These are phyloP conservation scores for Neomonachus schauinslandi DNA, from an alignment of 2,113 vertebrate species.

Conservation along the genomic window DNA sequence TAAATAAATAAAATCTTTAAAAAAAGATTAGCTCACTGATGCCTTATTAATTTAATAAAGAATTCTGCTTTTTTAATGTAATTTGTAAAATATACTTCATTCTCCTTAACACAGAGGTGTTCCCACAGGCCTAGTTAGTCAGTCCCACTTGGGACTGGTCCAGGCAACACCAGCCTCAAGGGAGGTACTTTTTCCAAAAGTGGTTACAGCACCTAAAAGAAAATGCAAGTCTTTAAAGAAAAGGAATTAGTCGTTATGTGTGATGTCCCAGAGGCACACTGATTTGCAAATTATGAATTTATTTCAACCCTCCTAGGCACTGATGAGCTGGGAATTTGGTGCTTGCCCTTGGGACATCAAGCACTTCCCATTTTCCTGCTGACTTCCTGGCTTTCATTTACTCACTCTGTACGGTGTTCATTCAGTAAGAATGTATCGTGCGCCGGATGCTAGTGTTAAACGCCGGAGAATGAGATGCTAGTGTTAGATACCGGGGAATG, in stretches of 20 bases:
- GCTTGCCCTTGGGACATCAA: neutral
- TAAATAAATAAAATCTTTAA: too few relatives aligned
- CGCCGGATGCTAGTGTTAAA: too few relatives aligned
- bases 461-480: too few relatives aligned
- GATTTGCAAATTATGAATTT: neutral
- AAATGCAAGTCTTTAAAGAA: neutral
- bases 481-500: too few relatives aligned
- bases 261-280: neutral
- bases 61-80: neutral
- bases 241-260: neutral
- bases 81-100: neutral
- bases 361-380: neutral
- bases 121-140: neutral
- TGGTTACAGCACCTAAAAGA: neutral
- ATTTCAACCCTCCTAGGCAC: neutral
- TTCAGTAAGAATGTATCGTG: rapidly evolving
- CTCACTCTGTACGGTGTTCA: rapidly evolving
- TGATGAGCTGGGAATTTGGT: neutral
- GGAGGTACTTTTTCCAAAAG: neutral
- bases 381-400: neutral
- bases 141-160: neutral
- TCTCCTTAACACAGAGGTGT: neutral
- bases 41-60: neutral
- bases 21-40: neutral
- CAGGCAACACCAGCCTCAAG: neutral